These are phyloP conservation scores for Percopsis transmontana DNA, from an alignment of 2,113 vertebrate genomes.

Conservation along the genomic window DNA sequence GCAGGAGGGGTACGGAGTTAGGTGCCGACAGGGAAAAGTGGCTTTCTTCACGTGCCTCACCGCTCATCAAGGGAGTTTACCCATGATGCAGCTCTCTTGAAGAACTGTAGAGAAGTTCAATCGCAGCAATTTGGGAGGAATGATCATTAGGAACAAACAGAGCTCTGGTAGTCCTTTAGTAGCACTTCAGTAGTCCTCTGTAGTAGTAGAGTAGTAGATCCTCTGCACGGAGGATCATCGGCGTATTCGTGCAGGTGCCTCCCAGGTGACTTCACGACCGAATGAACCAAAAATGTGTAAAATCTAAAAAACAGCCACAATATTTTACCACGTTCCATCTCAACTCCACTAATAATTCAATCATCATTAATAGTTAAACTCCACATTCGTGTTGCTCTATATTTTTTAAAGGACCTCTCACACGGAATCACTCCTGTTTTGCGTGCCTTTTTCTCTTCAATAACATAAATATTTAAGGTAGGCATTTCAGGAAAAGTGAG, in stretches of 20 bases:
- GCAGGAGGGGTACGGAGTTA: constrained; percentile 11
- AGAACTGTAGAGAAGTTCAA: constrained; percentile 30
- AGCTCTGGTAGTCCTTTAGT: constrained; percentile 17
- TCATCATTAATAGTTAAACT: constrained; percentile 24
- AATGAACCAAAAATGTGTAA: constrained; percentile 12
- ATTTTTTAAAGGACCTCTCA: constrained; percentile 38
- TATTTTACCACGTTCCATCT: background rate
- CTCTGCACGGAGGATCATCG: background rate
- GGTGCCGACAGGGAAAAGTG: background rate
- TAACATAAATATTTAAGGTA: constrained; percentile 55
- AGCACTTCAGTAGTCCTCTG: constrained; percentile 15
- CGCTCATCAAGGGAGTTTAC: constrained; percentile 14
- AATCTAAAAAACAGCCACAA: background rate
- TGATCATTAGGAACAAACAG: constrained; percentile 48
- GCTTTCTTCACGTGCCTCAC: constrained; percentile 12
- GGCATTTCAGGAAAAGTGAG: constrained; percentile 46
- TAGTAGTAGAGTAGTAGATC: too few species aligned
- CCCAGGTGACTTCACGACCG: constrained; percentile 17
- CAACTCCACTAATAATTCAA: background rate
- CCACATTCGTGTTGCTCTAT: background rate
- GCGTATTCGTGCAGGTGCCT: constrained; percentile 22
- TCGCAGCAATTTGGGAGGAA: constrained; percentile 48
- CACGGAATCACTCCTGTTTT: constrained; percentile 20
- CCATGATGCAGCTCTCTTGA: background rate
- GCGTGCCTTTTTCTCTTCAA: constrained; percentile 40